Evolutionary conservation across 2,888 invertebrate species (phyloP), one percentile per base, ranked within the genome.

Genomic region (Drosophila peninsularis): DNA sequence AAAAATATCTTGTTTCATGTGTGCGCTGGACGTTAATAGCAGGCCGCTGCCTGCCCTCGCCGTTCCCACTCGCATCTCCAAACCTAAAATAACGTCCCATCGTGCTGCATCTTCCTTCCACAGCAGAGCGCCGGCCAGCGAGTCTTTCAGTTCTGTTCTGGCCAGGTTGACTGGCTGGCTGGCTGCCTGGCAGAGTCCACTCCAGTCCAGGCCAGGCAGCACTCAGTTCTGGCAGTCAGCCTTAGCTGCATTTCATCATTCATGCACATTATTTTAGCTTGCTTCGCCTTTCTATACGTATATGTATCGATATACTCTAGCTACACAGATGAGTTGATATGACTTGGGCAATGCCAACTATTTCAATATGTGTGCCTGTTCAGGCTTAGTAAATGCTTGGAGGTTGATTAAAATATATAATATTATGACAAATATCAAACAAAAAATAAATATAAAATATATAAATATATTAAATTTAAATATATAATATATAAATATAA

Each of bases 11-110:
- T 87, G 87, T 87, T 87, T 87, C 87, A 87, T 87, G 89, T 87
- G 89, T 90, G 89, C 87, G 87, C 79, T 88, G 86, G 87, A 87
- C 87, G 89, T 90, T 87, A 87, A 90, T 87, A 87, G 88, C 83
- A 77, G 89, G 62, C 80, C 75, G 55, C 17, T 50, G 53, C 49
- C 54, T 32, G 32, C 41, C 32, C 27, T 24, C 39, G 32, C 54
- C 3, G 62, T 27, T 47, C 34, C 36, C 63, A 63, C 52, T 41
- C 65, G 14, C 37, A 45, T 42, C 53, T 30, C 50, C 49, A 24
- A 70, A 57, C 65, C 42, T 41, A 74, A 30, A 45, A 45, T n/a
- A 45, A 62, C 60, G 58, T 56, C 62, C 50, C 66, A 61, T 36
- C 54, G 56, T 56, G 49, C 56, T 42, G 63, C 57, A 39, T 71